These are phyloP conservation scores for Nesometra sesokonis DNA, from an alignment of 35 echinoderm and acorn worm genomes.

Conservation along the genomic window DNA sequence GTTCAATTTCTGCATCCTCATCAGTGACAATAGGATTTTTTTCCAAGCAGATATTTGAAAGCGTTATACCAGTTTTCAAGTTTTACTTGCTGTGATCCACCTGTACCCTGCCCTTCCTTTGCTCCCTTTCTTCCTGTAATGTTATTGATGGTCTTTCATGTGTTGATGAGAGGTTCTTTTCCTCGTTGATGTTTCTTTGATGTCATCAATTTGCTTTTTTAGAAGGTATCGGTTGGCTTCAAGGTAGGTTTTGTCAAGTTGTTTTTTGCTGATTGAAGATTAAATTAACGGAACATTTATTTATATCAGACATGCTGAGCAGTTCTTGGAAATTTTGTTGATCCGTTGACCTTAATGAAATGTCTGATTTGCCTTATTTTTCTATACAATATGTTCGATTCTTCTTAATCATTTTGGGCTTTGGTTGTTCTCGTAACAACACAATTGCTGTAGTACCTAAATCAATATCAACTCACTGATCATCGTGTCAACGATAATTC, in stretches of 20 bases:
- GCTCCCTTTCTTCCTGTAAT: not conserved
- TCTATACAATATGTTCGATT: no score
- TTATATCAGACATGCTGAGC: no score
- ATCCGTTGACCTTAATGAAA: no score
- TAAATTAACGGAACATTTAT: no score
- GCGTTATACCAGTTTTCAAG: slow-evolving; percentile 15
- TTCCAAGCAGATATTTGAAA: slow-evolving; percentile 9
- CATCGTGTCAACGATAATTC: no score
- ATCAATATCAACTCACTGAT: no score
- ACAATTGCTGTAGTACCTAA: no score
- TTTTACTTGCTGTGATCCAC: slow-evolving; percentile 4
- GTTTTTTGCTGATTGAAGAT: not conserved
- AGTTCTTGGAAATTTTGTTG: no score
- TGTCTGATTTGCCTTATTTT: no score
- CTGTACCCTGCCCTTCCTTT: not conserved
- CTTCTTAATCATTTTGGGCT: no score
- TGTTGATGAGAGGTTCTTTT: not conserved
- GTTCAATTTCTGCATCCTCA: not conserved
- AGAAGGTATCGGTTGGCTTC: not conserved
- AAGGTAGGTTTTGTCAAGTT: not conserved
- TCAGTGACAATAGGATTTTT: not conserved
- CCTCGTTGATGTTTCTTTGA: not conserved
- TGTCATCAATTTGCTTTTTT: not conserved
- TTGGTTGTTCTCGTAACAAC: no score
- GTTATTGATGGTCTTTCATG: not conserved